Evolutionary conservation across 23 tunicate species (phyloP).

Genomic region (Ascidia mentula): DNA sequence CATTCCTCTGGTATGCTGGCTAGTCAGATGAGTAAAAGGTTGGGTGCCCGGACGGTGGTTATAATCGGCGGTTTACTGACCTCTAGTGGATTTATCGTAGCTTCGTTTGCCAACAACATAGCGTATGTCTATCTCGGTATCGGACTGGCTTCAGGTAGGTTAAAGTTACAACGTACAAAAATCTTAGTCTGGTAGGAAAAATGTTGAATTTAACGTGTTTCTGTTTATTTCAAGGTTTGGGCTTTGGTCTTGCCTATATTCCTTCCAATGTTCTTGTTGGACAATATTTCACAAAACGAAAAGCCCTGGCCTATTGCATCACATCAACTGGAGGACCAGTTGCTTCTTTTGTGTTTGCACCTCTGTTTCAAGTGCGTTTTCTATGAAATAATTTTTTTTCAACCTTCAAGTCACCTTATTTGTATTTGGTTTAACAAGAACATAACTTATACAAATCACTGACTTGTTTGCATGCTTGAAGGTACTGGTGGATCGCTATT

Average conservation of each 20-base stretch:
- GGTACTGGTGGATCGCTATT: neutral
- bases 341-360: slow-evolving; percentile 35
- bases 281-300: slow-evolving; percentile 20
- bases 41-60: slow-evolving; percentile 22
- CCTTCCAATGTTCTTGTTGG: slow-evolving; percentile 37
- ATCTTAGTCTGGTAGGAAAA: too few species aligned
- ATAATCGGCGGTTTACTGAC: slow-evolving; percentile 36
- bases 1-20: slow-evolving; percentile 28
- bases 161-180: too few species aligned
- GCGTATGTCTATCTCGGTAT: slow-evolving; percentile 24
- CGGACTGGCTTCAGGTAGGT: slow-evolving; percentile 31
- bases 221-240: slow-evolving; percentile 14
- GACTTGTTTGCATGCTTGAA: too few species aligned
- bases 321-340: slow-evolving; percentile 43
- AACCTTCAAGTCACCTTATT: too few species aligned
- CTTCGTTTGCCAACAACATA: slow-evolving; percentile 23
- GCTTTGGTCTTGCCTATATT: slow-evolving; percentile 38
- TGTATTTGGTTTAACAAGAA: too few species aligned
- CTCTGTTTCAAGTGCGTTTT: slow-evolving; percentile 48
- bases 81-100: slow-evolving; percentile 15
- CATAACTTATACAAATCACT: too few species aligned
- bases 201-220: too few species aligned
- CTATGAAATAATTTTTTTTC: too few species aligned
- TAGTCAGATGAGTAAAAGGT: slow-evolving; percentile 21
- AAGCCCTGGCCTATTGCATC: slow-evolving; percentile 30